Evolutionary conservation across 2,888 invertebrate species (phyloP).

Genomic region (Eupithecia dodoneata): DNA sequence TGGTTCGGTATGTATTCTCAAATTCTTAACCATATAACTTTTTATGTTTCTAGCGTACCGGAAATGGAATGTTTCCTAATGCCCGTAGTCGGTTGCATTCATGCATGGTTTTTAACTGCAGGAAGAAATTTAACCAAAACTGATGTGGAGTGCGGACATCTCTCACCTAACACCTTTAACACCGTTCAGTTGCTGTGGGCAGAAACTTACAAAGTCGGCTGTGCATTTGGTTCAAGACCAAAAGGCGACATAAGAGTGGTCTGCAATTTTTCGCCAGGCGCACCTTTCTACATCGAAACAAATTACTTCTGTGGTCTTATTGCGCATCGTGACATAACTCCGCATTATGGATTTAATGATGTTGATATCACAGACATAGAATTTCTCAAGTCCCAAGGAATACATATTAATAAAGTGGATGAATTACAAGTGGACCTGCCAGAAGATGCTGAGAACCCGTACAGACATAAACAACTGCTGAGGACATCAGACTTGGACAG

Average conservation of each 20-base stretch:
- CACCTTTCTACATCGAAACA: conserved; percentile 63
- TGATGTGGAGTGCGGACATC: conserved; percentile 70
- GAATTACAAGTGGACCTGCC: background rate
- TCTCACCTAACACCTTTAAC: conserved; percentile 59
- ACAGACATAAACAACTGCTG: conserved; percentile 13
- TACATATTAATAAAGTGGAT: conserved; percentile 44
- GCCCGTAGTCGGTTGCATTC: conserved; percentile 70
- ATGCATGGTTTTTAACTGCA: conserved; percentile 72
- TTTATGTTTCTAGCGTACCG: conserved; percentile 60
- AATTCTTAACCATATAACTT: conserved; percentile 4
- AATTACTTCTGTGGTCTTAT: conserved; percentile 71
- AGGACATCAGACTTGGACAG: conserved; percentile 57
- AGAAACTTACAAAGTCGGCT: conserved; percentile 71
- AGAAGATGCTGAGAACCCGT: background rate
- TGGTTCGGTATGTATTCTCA: background rate
- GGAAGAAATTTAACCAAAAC: conserved; percentile 55
- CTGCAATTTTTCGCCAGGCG: conserved; percentile 75
- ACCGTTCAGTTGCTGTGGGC: conserved; percentile 75
- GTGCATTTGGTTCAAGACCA: conserved; percentile 62
- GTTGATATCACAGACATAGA: conserved; percentile 46
- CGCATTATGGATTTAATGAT: conserved; percentile 23
- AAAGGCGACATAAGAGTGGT: conserved; percentile 69
- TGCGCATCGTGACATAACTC: conserved; percentile 51
- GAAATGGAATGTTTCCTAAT: conserved; percentile 67
- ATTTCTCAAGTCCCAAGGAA: conserved; percentile 54